A percentile compares a stretch with the other conserved stretches of the same genome.
Conservation (phyloP, 2,113 vertebrate species). For the Notothenia coriiceps region DNA sequence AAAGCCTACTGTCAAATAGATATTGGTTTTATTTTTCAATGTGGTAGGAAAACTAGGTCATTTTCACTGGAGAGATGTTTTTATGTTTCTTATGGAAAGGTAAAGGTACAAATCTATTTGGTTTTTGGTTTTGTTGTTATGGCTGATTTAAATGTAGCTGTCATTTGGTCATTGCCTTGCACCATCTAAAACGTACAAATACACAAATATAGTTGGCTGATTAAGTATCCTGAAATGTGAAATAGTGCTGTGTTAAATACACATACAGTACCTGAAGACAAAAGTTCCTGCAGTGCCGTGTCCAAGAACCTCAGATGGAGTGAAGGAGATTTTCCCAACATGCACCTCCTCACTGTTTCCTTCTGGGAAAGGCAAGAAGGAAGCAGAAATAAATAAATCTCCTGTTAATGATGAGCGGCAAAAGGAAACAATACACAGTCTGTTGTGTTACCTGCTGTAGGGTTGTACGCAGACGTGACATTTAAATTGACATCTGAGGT, state of each 20-base stretch:
- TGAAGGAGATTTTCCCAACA: conserved; percentile 96
- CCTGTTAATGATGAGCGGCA: no score
- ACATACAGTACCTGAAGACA: conserved; percentile 89
- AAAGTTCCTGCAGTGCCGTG: conserved; percentile 94
- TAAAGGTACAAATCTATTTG: no score
- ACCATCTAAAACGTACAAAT: neutral
- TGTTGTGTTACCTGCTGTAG: conserved; percentile 43
- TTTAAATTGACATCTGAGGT: conserved; percentile 34
- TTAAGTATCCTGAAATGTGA: neutral
- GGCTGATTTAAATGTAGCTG: no score
- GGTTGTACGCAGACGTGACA: conserved; percentile 13
- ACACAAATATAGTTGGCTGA: neutral
- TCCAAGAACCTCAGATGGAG: conserved; percentile 89
- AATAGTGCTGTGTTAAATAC: neutral
- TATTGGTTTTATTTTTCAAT: neutral
- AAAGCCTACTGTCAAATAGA: neutral
- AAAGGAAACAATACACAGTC: neutral
- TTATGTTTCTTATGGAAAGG: no score
- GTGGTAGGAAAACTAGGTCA: neutral
- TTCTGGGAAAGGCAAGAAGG: conserved; percentile 31
- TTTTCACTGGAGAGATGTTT: neutral
- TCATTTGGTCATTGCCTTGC: no score
- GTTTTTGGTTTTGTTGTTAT: no score
- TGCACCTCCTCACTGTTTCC: conserved; percentile 77
- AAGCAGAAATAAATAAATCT: neutral